phyloP scores from a whole-genome alignment of 2,113 vertebrate genomes.

The Herpetotheres cachinnans region DNA sequence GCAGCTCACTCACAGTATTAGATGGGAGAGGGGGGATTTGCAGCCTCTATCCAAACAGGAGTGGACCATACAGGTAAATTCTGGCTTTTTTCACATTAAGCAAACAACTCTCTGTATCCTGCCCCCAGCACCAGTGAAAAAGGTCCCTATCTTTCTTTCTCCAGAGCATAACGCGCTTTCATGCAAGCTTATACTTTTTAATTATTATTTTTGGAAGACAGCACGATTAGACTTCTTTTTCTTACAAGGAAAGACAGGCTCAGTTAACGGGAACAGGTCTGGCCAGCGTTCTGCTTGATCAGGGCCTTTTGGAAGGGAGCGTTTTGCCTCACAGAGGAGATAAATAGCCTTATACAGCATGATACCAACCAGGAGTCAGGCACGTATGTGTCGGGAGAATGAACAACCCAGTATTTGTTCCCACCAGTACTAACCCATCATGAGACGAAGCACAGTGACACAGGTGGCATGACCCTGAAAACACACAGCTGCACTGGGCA shows the following conservation, averaged over 20 bases:
- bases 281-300: constrained; percentile 55
- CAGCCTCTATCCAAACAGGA: constrained; percentile 24
- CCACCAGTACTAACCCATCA: neutral
- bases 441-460: neutral
- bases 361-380: neutral
- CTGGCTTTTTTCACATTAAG: constrained; percentile 60
- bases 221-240: constrained; percentile 20
- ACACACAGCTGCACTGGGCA: neutral
- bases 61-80: constrained; percentile 38
- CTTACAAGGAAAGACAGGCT: constrained; percentile 42
- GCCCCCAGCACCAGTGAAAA: constrained; percentile 31
- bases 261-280: constrained; percentile 47
- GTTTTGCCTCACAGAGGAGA: neutral
- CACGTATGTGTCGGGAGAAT: neutral
- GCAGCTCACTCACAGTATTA: neutral
- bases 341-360: neutral
- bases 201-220: constrained; percentile 60
- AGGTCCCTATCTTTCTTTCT: constrained; percentile 55
- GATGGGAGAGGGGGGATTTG: neutral
- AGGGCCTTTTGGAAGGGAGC: constrained; percentile 70
- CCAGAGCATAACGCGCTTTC: neutral
- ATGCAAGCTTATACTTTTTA: constrained; percentile 30
- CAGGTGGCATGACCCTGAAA: neutral
- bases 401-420: constrained; percentile 37
- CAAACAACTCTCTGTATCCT: constrained; percentile 29